Conservation (phyloP, 2,797 vertebrate genomes). For the Peromyscus attwateri region DNA sequence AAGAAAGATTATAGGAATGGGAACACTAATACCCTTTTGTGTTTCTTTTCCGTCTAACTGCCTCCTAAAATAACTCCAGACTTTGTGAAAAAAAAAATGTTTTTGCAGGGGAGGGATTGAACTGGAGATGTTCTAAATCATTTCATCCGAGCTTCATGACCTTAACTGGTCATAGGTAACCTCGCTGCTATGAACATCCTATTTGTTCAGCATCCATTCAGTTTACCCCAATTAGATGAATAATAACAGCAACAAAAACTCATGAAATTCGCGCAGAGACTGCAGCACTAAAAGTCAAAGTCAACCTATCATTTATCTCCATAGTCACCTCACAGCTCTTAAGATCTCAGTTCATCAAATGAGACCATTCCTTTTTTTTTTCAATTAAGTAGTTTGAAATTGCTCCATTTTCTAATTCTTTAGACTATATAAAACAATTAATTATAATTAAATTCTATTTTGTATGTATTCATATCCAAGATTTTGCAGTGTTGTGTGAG, state of each 20-base stretch:
- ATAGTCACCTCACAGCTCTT: not conserved
- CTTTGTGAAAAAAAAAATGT: not conserved
- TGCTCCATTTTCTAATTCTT: too few relatives aligned
- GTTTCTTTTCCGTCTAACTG: not conserved
- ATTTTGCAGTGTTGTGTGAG: not conserved
- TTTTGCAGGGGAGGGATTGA: not conserved
- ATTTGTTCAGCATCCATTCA: not conserved
- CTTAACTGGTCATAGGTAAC: not conserved
- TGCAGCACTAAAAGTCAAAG: not conserved
- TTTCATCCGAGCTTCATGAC: not conserved
- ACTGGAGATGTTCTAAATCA: not conserved
- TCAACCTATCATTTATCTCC: not conserved
- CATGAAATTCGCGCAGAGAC: too few relatives aligned
- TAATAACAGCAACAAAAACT: not conserved
- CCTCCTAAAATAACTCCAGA: not conserved
- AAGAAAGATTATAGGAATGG: not conserved
- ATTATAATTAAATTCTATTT: not conserved
- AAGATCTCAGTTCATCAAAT: too few relatives aligned
- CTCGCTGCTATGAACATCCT: not conserved
- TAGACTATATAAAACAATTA: not conserved
- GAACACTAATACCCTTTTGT: not conserved
- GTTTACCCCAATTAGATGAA: not conserved
- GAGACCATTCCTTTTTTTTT: not conserved
- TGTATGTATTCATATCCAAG: not conserved
- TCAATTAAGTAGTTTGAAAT: not conserved